These are phyloP conservation scores for Bimastos eiseni DNA, from an alignment of 2,888 invertebrate species.

Conservation along the genomic window DNA sequence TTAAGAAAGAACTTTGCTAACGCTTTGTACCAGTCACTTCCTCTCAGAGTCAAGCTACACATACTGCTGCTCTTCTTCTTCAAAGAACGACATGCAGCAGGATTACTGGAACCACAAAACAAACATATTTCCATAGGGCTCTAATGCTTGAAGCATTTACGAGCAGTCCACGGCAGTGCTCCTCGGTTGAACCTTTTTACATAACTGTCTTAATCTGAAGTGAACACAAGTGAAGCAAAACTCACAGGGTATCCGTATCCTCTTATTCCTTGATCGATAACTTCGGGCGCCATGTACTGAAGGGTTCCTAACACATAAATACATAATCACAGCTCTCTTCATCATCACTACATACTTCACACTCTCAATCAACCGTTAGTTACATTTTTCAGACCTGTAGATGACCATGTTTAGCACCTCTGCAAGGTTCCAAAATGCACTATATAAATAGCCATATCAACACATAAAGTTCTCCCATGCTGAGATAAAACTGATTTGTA, in stretches of 20 bases:
- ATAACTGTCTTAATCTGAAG: neutral
- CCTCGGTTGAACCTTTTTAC: too few relatives aligned
- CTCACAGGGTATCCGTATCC: constrained; percentile 93
- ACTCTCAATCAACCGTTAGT: neutral
- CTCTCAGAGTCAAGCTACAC: too few relatives aligned
- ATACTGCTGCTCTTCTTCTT: too few relatives aligned
- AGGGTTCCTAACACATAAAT: constrained; percentile 29
- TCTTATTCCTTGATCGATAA: constrained; percentile 94
- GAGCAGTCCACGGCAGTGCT: too few relatives aligned
- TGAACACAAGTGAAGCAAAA: constrained; percentile 44
- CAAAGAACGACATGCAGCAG: too few relatives aligned
- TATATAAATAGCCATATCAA: neutral
- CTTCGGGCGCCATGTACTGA: constrained; percentile 99
- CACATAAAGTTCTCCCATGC: neutral
- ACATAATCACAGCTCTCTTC: neutral
- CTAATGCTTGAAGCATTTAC: too few relatives aligned
- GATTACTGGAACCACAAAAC: too few relatives aligned
- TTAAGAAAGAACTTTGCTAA: too few relatives aligned
- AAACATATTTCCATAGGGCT: too few relatives aligned
- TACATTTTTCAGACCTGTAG: too few relatives aligned
- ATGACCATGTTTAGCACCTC: neutral
- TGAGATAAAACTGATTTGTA: neutral
- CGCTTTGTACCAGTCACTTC: too few relatives aligned
- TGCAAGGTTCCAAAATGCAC: neutral
- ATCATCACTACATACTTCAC: neutral